phyloP scores from a whole-genome alignment of 2,797 vertebrate genomes.

The Otolemur crassicaudatus region DNA sequence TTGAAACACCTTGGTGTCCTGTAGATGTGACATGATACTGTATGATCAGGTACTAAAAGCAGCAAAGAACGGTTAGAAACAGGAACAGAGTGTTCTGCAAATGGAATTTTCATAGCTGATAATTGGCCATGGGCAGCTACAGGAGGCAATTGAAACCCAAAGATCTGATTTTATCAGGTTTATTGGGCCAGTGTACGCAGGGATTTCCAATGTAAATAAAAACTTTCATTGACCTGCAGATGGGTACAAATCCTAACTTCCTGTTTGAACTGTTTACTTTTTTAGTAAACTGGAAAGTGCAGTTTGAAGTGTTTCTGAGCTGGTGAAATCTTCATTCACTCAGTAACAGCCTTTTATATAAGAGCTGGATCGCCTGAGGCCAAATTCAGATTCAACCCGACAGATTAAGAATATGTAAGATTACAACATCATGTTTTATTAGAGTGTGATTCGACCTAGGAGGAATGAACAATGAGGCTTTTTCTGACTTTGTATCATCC shows the following conservation, averaged over 20 bases:
- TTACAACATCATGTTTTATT: slow-evolving; percentile 30
- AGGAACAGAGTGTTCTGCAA: neutral
- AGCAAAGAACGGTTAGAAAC: slow-evolving; percentile 55
- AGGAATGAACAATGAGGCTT: slow-evolving; percentile 43
- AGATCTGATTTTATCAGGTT: neutral
- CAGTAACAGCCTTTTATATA: slow-evolving; percentile 28
- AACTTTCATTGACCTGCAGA: slow-evolving; percentile 45
- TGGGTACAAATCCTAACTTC: slow-evolving; percentile 58
- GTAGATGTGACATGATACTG: slow-evolving; percentile 72
- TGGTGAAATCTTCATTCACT: slow-evolving; percentile 17
- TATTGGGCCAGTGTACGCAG: neutral
- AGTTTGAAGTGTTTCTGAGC: slow-evolving; percentile 21
- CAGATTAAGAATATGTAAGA: slow-evolving; percentile 54
- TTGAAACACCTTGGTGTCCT: slow-evolving; percentile 82
- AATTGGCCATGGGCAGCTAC: neutral
- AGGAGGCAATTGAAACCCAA: neutral
- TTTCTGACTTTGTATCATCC: slow-evolving; percentile 44
- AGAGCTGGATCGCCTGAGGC: neutral
- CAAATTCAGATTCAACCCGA: slow-evolving; percentile 45
- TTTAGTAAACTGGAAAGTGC: slow-evolving; percentile 57
- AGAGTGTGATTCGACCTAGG: neutral
- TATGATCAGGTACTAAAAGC: slow-evolving; percentile 82
- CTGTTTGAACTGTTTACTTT: slow-evolving; percentile 19
- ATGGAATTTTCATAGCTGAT: slow-evolving; percentile 1
- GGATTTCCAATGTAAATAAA: slow-evolving; percentile 66